phyloP scores from a whole-genome alignment of 1,140 invertebrate genomes.

The Drosophila seguyi region DNA sequence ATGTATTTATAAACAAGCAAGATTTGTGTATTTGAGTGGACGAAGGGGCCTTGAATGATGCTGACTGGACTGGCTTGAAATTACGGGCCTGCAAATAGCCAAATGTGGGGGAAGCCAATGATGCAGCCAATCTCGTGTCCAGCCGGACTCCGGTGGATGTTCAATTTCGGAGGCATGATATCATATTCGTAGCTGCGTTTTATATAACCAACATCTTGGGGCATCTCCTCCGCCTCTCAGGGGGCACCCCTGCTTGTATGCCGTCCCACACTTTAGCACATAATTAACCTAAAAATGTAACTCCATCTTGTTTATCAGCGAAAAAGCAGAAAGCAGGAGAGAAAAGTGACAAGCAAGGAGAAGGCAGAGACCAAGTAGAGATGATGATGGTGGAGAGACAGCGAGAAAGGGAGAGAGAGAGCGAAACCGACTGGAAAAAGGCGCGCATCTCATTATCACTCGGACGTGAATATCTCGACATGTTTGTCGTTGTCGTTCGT shows the following conservation, averaged over 20 bases:
- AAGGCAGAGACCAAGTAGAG: constrained; percentile 2
- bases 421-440: constrained; percentile 68
- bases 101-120: constrained; percentile 22
- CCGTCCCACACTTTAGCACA: constrained; percentile 79
- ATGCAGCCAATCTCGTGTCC: constrained; percentile 15
- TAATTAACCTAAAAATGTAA: constrained; percentile 85
- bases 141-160: background rate
- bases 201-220: constrained; percentile 44
- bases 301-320: constrained; percentile 83
- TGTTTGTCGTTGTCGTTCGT: constrained; percentile 80
- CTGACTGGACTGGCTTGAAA: constrained; percentile 42
- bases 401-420: constrained; percentile 4
- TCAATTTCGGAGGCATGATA: constrained; percentile 37
- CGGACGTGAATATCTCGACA: constrained; percentile 84
- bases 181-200: constrained; percentile 35
- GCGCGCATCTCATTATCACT: constrained; percentile 85
- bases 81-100: constrained; percentile 29
- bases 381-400: constrained; percentile 3
- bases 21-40: constrained; percentile 39
- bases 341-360: constrained; percentile 13
- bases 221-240: constrained; percentile 24
- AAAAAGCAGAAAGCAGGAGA: constrained; percentile 59
- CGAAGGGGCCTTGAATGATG: constrained; percentile 28
- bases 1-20: constrained; percentile 42
- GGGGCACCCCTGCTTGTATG: constrained; percentile 16